Evolutionary conservation across 2,888 invertebrate species (phyloP), one percentile per base, ranked within the genome.

Genomic region (Stenoptilia bipunctidactyla): DNA sequence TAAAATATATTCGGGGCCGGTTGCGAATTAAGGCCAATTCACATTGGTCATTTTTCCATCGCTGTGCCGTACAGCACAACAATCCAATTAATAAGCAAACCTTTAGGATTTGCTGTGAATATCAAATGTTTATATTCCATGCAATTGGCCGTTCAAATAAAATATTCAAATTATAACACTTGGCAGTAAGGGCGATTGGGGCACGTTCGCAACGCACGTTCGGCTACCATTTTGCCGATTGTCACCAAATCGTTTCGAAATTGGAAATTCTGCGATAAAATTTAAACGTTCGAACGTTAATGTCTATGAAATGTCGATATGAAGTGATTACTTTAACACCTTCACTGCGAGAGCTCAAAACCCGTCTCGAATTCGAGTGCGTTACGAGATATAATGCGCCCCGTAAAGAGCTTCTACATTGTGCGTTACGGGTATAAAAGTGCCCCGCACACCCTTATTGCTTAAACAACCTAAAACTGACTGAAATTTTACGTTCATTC

Each of bases 31-130:
- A 69, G 65, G 66, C 66, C 68, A 72, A 71, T 75, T 74, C 64
- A 66, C 68, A 67, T 66, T 58, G 66, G 55, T 53, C 66, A 64
- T 68, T 74, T 72, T 68, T 58, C 61, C 53, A 61, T 60, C 65
- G 63, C 51, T 52, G 55, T 53, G 43, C 52, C 48, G 54, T 56
- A 61, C 65, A 66, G 57, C 56, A 65, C 66, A 69, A 72, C 66
- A 76, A 74, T 74, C 71, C 71, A 74, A 72, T 76, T 77, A 76
- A 73, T 75, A 73, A 75, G 69, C 70, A 74, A 72, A 73, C 70
- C 72, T 76, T 73, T 70, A 65, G 69, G 58, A 73, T 67, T 66
- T 73, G 65, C 66, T 54, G 66, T 67, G 76, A 76, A 79, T 77
- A 73, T 69, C 60, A 75, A 79, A 75, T 71, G 63, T 73, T 72